A percentile compares a stretch with the other conserved stretches of the same genome.
These are phyloP conservation scores for Choloepus hoffmanni DNA, from an alignment of 2,113 vertebrate genomes.

Conservation along the genomic window DNA sequence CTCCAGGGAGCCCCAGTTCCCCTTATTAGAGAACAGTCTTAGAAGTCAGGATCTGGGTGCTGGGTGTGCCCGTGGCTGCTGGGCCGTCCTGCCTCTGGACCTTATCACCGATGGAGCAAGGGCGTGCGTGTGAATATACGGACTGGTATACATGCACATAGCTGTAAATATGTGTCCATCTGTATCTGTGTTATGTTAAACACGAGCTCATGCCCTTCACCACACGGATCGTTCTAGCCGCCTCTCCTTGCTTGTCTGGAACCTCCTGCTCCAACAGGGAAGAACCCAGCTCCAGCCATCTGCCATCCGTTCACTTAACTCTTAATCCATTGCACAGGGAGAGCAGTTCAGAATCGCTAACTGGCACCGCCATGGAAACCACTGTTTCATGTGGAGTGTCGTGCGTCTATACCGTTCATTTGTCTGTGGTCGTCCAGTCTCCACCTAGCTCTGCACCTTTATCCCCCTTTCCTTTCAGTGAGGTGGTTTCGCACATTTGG, in stretches of 20 bases:
- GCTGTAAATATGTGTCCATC: neutral
- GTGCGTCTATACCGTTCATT: neutral
- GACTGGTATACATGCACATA: neutral
- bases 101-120: neutral
- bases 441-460: neutral
- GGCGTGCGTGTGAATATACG: neutral
- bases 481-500: neutral
- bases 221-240: neutral
- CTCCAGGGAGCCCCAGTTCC: neutral
- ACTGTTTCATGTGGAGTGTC: fast-evolving
- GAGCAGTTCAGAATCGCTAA: neutral
- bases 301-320: neutral
- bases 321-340: neutral
- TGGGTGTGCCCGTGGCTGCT: neutral
- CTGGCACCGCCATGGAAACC: neutral
- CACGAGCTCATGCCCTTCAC: neutral
- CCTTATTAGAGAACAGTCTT: neutral
- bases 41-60: neutral
- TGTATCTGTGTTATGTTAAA: neutral
- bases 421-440: neutral
- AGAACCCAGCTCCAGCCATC: neutral
- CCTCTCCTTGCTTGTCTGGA: neutral
- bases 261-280: neutral
- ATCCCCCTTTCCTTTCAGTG: neutral
- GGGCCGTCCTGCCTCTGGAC: neutral